phyloP scores from a whole-genome alignment of 2,888 invertebrate species.

The Drosophila parthenogenetica region DNA sequence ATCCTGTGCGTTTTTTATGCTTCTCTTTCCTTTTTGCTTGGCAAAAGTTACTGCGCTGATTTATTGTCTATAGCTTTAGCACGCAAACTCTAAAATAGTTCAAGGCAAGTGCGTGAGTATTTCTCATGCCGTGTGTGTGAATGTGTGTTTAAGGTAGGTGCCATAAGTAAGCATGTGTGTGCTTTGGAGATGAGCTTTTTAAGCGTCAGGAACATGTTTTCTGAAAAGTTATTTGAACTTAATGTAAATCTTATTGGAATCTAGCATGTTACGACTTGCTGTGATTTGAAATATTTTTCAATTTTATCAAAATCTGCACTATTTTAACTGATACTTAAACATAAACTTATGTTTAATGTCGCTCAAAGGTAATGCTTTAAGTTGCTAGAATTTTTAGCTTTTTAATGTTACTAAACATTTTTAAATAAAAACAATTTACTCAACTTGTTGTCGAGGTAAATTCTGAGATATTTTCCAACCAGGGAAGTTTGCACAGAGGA shows the following conservation, averaged over 20 bases:
- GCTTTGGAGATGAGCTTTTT: background rate
- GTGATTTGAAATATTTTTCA: too few relatives aligned
- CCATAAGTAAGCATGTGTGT: background rate
- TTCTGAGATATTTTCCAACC: too few relatives aligned
- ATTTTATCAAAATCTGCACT: too few relatives aligned
- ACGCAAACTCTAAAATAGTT: constrained; percentile 47
- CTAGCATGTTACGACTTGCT: background rate
- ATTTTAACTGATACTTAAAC: too few relatives aligned
- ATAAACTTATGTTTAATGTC: too few relatives aligned
- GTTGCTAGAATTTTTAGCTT: too few relatives aligned
- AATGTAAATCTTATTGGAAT: background rate
- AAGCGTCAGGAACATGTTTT: background rate
- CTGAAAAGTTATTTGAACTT: background rate
- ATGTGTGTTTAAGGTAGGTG: constrained; percentile 3
- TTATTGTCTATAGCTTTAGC: constrained; percentile 39
- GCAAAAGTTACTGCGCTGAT: constrained; percentile 41
- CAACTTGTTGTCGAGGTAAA: too few relatives aligned
- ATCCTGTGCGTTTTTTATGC: background rate
- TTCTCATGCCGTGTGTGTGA: background rate
- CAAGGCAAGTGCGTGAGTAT: constrained; percentile 19
- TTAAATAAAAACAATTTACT: too few relatives aligned
- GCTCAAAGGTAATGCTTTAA: too few relatives aligned
- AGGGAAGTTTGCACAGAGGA: background rate
- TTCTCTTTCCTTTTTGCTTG: background rate
- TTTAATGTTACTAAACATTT: too few relatives aligned